Evolutionary conservation across 2,113 vertebrate genomes (phyloP).

Genomic region (Morone chrysops): DNA sequence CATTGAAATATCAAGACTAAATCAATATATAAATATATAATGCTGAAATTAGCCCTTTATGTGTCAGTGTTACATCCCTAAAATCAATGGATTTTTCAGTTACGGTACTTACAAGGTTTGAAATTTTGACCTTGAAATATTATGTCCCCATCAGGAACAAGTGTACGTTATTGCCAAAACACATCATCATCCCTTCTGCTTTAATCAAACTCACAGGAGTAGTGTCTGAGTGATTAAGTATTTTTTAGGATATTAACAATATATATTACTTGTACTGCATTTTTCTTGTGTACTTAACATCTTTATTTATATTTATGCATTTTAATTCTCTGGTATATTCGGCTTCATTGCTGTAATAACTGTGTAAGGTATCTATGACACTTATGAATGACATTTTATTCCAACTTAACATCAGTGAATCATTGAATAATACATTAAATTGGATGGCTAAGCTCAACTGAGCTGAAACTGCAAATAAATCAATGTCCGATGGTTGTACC

Average conservation of each 20-base stretch:
- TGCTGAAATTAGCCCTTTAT: background rate
- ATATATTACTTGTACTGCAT: background rate
- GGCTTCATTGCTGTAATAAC: constrained; percentile 12
- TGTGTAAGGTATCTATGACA: background rate
- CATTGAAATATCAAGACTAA: background rate
- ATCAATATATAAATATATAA: background rate
- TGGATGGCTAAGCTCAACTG: constrained; percentile 50
- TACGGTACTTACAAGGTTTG: constrained; percentile 30
- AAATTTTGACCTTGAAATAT: constrained; percentile 44
- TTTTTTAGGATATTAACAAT: constrained; percentile 6
- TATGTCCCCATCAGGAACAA: constrained; percentile 19
- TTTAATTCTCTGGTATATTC: constrained; percentile 1
- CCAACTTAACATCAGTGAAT: constrained; percentile 25
- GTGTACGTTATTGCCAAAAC: constrained; percentile 22
- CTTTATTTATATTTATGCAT: background rate
- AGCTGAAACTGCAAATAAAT: constrained; percentile 63
- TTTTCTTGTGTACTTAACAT: background rate
- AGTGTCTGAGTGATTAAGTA: constrained; percentile 18
- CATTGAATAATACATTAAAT: constrained; percentile 46
- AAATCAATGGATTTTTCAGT: constrained; percentile 14
- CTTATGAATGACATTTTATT: constrained; percentile 25
- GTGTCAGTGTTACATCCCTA: background rate
- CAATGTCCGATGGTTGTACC: constrained; percentile 45
- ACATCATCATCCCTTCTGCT: constrained; percentile 28
- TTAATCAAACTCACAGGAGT: constrained; percentile 42